These are phyloP conservation scores for Chromis chromis DNA, from an alignment of 2,797 vertebrate species.

Conservation along the genomic window DNA sequence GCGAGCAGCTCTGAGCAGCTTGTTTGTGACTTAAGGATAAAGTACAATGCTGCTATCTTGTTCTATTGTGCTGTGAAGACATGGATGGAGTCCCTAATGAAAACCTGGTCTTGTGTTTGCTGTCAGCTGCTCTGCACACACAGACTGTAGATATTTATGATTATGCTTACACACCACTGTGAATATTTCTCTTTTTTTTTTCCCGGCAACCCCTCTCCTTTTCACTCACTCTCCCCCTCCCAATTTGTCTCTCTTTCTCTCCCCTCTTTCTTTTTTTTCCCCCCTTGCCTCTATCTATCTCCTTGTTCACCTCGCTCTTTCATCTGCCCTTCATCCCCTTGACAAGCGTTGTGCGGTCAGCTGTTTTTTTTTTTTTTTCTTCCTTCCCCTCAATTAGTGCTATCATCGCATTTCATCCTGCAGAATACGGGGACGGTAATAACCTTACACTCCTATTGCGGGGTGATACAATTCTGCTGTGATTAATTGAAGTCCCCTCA, in stretches of 20 bases:
- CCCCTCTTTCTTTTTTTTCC: neutral
- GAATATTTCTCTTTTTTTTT: slow-evolving; percentile 38
- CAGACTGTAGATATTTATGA: slow-evolving; percentile 49
- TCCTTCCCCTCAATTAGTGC: slow-evolving; percentile 81
- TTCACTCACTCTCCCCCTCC: slow-evolving; percentile 10
- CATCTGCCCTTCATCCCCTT: slow-evolving; percentile 78
- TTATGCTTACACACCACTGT: slow-evolving; percentile 46
- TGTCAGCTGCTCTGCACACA: slow-evolving; percentile 37
- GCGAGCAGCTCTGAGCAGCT: slow-evolving; percentile 39
- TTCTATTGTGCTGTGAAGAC: slow-evolving; percentile 42
- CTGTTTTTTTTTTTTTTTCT: slow-evolving; percentile 66
- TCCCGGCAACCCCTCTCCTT: neutral
- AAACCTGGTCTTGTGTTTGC: slow-evolving; percentile 28
- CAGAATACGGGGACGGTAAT: slow-evolving; percentile 80
- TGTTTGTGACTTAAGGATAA: slow-evolving; percentile 54
- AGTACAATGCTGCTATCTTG: slow-evolving; percentile 50
- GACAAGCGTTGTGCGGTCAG: slow-evolving; percentile 78
- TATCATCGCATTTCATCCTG: slow-evolving; percentile 84
- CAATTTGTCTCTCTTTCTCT: slow-evolving; percentile 28
- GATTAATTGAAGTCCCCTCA: slow-evolving; percentile 86
- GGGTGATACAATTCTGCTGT: slow-evolving; percentile 82
- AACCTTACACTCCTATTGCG: slow-evolving; percentile 82
- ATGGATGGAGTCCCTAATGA: slow-evolving; percentile 41
- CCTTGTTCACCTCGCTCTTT: slow-evolving; percentile 50
- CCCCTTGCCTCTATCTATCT: slow-evolving; percentile 20